Conservation (phyloP, 2,797 vertebrate species). For the Clarias platycephalus region DNA sequence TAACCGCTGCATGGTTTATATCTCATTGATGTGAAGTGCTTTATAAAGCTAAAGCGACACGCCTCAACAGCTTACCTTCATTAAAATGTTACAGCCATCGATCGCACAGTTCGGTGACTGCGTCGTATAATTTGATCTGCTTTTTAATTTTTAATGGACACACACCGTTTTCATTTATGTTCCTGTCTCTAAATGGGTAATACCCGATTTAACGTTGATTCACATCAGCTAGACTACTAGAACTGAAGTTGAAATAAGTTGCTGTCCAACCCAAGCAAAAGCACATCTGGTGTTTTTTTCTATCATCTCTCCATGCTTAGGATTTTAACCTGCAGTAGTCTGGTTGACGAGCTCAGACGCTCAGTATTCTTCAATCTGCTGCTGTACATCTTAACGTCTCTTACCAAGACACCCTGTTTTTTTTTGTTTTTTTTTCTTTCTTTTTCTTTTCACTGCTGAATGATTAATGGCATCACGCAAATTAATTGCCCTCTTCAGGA, state of each 20-base stretch:
- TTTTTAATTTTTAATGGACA: background rate
- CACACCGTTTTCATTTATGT: too few species aligned
- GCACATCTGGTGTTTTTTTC: too few species aligned
- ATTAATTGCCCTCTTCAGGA: conserved; percentile 46
- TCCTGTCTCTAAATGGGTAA: too few species aligned
- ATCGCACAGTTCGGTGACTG: background rate
- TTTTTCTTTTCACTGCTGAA: conserved; percentile 28
- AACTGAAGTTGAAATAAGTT: background rate
- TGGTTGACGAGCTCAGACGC: background rate
- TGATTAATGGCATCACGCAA: conserved; percentile 44
- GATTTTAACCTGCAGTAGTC: background rate
- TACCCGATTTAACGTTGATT: background rate
- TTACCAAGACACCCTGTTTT: background rate
- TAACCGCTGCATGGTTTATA: background rate
- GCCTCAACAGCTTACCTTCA: conserved; percentile 6
- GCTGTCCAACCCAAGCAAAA: too few species aligned
- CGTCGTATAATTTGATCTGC: background rate
- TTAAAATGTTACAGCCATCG: background rate
- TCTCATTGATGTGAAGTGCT: background rate
- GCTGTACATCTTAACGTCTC: background rate
- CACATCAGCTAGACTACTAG: background rate
- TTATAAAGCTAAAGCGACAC: background rate
- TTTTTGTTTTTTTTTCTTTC: too few species aligned
- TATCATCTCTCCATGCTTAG: background rate
- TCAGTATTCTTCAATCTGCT: background rate